These are phyloP conservation scores for Toxostoma redivivum DNA, from an alignment of 2,113 vertebrate species.

Conservation along the genomic window DNA sequence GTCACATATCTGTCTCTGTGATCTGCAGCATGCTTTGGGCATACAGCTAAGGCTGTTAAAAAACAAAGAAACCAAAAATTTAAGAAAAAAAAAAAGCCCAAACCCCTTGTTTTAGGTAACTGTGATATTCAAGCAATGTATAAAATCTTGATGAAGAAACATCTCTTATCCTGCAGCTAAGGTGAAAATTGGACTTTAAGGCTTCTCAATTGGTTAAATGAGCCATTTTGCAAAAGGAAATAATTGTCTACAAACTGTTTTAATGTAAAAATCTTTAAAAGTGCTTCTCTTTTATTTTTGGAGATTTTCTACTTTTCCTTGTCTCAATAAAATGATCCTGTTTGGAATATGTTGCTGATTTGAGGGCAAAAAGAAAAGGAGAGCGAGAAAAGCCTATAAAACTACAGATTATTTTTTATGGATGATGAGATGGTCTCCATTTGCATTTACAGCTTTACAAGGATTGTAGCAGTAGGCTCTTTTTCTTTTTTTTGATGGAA, in stretches of 20 bases:
- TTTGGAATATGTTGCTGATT: background rate
- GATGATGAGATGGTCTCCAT: constrained; percentile 14
- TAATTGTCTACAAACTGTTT: background rate
- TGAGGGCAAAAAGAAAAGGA: background rate
- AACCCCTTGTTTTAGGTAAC: background rate
- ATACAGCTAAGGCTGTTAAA: background rate
- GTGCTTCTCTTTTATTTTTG: background rate
- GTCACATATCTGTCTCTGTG: background rate
- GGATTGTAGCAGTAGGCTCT: constrained; percentile 5
- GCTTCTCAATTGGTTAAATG: background rate
- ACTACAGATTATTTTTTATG: constrained; percentile 15
- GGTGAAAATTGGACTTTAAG: background rate
- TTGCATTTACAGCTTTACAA: constrained; percentile 55
- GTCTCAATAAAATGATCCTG: background rate
- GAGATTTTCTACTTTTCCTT: background rate
- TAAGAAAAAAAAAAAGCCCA: background rate
- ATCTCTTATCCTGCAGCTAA: background rate
- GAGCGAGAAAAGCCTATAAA: background rate
- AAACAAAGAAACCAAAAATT: background rate
- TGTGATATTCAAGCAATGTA: fast-evolving
- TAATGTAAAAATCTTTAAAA: background rate
- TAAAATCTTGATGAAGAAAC: background rate
- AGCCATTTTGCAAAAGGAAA: background rate
- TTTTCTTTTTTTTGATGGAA: constrained; percentile 2
- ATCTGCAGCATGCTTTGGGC: background rate